phyloP scores from a whole-genome alignment of 2,888 invertebrate genomes.

The Erebia aethiops region DNA sequence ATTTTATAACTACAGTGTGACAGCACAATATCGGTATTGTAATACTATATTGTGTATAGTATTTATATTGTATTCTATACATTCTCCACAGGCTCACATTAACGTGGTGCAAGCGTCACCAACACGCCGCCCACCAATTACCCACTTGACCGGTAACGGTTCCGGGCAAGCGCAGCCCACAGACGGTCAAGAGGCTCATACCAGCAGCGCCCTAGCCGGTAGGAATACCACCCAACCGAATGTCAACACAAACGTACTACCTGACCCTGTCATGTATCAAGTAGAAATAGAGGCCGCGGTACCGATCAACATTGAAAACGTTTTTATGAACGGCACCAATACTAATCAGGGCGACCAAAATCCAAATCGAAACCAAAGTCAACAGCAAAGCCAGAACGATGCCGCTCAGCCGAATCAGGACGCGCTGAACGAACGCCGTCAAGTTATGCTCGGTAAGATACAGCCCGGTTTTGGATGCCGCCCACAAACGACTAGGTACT shows the following conservation, averaged over 20 bases:
- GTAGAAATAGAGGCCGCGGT: slow-evolving; percentile 66
- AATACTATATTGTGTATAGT: too few relatives aligned
- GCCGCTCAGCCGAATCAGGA: slow-evolving; percentile 33
- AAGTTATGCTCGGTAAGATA: slow-evolving; percentile 56
- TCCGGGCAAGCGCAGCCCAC: slow-evolving; percentile 16
- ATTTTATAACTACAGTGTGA: too few relatives aligned
- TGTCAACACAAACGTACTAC: slow-evolving; percentile 43
- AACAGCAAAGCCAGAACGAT: slow-evolving; percentile 35
- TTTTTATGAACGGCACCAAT: slow-evolving; percentile 50
- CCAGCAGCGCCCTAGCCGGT: slow-evolving; percentile 45
- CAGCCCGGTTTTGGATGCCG: slow-evolving; percentile 16
- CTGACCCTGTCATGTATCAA: slow-evolving; percentile 61
- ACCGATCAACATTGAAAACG: slow-evolving; percentile 58
- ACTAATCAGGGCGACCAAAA: slow-evolving; percentile 38
- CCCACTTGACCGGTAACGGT: slow-evolving; percentile 22
- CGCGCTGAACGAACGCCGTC: slow-evolving; percentile 50
- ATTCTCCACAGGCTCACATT: slow-evolving; percentile 56
- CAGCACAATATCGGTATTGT: too few relatives aligned
- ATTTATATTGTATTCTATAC: too few relatives aligned
- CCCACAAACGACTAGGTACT: neutral
- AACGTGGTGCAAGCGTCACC: slow-evolving; percentile 58
- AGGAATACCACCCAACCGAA: slow-evolving; percentile 54
- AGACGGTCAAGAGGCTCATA: slow-evolving; percentile 13
- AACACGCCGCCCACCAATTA: slow-evolving; percentile 36
- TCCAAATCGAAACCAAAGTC: slow-evolving; percentile 25